Conservation (phyloP, 64 coral and sea anemone genomes). For the Dendronephthya gigantea region DNA sequence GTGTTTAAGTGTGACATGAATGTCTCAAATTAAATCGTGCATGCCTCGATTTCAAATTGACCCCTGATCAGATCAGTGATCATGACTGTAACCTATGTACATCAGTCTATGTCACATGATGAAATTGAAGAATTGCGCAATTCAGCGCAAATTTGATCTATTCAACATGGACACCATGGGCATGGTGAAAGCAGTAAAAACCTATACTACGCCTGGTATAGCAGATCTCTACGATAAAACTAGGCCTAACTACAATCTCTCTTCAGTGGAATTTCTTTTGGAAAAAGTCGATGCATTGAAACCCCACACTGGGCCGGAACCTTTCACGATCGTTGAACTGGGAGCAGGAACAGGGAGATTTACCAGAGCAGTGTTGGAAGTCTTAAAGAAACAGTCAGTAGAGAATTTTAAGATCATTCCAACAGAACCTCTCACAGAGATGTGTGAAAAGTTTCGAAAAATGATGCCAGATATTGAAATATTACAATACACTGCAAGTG, state of each 20-base stretch:
- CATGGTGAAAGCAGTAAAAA: too few relatives aligned
- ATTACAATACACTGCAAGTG: slow-evolving; percentile 45
- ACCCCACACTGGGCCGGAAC: not conserved
- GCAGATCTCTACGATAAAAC: too few relatives aligned
- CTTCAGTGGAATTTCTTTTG: slow-evolving; percentile 59
- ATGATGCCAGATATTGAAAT: slow-evolving; percentile 42
- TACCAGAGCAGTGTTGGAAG: slow-evolving; percentile 44
- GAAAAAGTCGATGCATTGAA: slow-evolving; percentile 42
- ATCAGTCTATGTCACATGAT: too few relatives aligned
- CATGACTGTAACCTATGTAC: too few relatives aligned
- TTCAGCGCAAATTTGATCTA: too few relatives aligned
- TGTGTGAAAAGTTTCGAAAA: slow-evolving; percentile 61
- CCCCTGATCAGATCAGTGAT: too few relatives aligned
- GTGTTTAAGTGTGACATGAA: too few relatives aligned
- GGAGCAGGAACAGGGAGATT: slow-evolving; percentile 80
- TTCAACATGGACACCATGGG: too few relatives aligned
- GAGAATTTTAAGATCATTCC: slow-evolving; percentile 46
- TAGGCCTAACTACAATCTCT: slow-evolving; percentile 53
- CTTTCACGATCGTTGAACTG: slow-evolving; percentile 54
- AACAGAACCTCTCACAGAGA: slow-evolving; percentile 40
- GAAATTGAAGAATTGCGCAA: too few relatives aligned
- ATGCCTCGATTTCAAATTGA: too few relatives aligned
- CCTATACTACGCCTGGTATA: too few relatives aligned
- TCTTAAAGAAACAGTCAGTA: slow-evolving; percentile 21
- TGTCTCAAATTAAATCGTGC: too few relatives aligned